A percentile compares a stretch with the other conserved stretches of the same genome.
phyloP scores from a whole-genome alignment of 2,113 vertebrate genomes.

The Myrmecobius fasciatus region DNA sequence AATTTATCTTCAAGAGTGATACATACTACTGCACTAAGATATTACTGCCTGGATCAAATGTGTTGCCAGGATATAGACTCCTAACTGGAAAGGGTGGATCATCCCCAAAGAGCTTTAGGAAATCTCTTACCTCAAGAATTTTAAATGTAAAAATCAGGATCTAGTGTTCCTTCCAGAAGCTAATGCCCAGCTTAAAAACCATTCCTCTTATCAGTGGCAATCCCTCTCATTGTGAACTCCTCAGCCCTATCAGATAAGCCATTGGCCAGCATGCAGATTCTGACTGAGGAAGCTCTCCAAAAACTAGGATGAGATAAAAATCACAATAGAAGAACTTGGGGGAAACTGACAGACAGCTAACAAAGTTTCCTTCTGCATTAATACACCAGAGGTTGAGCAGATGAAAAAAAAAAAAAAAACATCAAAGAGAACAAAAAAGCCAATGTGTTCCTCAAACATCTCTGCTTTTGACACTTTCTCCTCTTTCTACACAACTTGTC shows the following conservation, averaged over 20 bases:
- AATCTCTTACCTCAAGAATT: slow-evolving; percentile 95
- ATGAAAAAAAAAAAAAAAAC: no score
- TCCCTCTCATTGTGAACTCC: slow-evolving; percentile 59
- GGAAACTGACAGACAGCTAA: slow-evolving; percentile 89
- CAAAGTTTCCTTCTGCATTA: slow-evolving; percentile 94
- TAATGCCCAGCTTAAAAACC: slow-evolving; percentile 33
- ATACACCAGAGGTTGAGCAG: slow-evolving; percentile 94
- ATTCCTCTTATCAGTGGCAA: slow-evolving; percentile 69
- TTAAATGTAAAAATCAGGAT: slow-evolving; percentile 94
- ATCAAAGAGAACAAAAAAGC: no score
- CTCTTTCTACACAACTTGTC: slow-evolving; percentile 90
- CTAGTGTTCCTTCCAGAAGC: slow-evolving; percentile 89
- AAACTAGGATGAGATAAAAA: slow-evolving; percentile 95
- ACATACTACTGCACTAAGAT: slow-evolving; percentile 93
- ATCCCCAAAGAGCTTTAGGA: slow-evolving; percentile 95
- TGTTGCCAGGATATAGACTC: slow-evolving; percentile 90
- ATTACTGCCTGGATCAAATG: slow-evolving; percentile 99
- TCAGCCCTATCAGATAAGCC: slow-evolving; percentile 88
- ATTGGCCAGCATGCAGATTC: slow-evolving; percentile 91
- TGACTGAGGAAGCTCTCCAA: slow-evolving; percentile 92
- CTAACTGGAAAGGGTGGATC: slow-evolving; percentile 91
- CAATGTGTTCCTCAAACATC: no score
- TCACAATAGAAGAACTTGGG: slow-evolving; percentile 90
- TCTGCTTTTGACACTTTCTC: no score
- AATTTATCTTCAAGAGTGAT: slow-evolving; percentile 94